These are phyloP conservation scores for Schrankia costaestrigalis DNA, from an alignment of 2,888 invertebrate genomes.

Conservation along the genomic window DNA sequence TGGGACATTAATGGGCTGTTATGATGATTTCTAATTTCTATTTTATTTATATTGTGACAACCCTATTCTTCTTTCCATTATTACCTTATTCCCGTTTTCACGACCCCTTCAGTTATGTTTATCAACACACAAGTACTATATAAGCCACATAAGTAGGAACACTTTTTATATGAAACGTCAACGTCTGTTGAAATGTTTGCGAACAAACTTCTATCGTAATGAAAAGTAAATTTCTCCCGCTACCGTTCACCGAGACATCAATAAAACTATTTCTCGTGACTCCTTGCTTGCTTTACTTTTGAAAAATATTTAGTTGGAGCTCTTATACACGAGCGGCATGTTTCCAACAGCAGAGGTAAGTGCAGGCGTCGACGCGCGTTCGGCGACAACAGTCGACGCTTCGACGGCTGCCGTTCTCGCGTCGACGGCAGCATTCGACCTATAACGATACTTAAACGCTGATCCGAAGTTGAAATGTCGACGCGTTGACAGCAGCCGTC, in stretches of 20 bases:
- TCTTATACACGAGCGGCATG: too few species aligned
- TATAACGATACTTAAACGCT: too few species aligned
- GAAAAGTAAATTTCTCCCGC: conserved; percentile 67
- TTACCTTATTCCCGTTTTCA: conserved; percentile 10
- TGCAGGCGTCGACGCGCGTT: too few species aligned
- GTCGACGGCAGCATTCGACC: too few species aligned
- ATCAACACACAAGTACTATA: conserved; percentile 18
- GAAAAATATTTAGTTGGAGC: conserved; percentile 68
- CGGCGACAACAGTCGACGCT: too few species aligned
- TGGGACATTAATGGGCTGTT: too few species aligned
- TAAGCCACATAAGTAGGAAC: conserved; percentile 15
- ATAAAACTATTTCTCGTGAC: conserved; percentile 64
- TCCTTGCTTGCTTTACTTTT: conserved; percentile 44
- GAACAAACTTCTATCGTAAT: conserved; percentile 69
- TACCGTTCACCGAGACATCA: conserved; percentile 57
- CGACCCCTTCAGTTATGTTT: conserved; percentile 19
- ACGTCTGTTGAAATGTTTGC: conserved; percentile 64
- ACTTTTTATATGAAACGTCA: conserved; percentile 30
- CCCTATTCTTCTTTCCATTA: not conserved
- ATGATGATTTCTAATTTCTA: not conserved
- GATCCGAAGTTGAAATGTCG: too few species aligned
- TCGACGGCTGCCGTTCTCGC: too few species aligned
- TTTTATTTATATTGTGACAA: not conserved
- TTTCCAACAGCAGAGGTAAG: too few species aligned
- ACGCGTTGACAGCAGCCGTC: too few species aligned